Evolutionary conservation across 64 coral and sea anemone species (phyloP).

Genomic region (Montipora foliosa): DNA sequence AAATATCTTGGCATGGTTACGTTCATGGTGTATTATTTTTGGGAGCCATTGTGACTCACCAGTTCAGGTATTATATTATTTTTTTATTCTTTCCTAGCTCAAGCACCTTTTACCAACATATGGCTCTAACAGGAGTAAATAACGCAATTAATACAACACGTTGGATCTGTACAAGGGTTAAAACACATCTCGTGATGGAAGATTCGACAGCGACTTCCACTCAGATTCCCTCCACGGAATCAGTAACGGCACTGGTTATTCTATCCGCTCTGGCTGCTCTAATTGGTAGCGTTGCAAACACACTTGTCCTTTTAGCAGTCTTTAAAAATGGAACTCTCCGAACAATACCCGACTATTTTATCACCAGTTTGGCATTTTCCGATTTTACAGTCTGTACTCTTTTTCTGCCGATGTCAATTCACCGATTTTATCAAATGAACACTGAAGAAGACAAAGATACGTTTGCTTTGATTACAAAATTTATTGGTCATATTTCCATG

Average conservation of each 20-base stretch:
- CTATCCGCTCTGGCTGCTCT: background rate
- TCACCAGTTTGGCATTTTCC: background rate
- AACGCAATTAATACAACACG: background rate
- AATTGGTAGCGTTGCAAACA: too few species aligned
- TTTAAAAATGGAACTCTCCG: too few species aligned
- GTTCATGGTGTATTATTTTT: too few species aligned
- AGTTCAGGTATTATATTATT: background rate
- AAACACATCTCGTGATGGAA: background rate
- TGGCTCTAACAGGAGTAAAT: background rate
- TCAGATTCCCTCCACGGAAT: background rate
- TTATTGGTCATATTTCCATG: background rate
- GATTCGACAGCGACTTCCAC: background rate
- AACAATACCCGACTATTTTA: too few species aligned
- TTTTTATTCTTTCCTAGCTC: background rate
- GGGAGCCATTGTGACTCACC: too few species aligned
- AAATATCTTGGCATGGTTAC: too few species aligned
- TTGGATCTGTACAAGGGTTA: background rate
- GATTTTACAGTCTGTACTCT: slow-evolving; percentile 2
- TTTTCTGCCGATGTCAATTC: background rate
- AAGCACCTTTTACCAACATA: background rate
- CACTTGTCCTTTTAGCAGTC: too few species aligned
- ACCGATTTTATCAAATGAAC: background rate
- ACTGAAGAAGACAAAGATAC: background rate
- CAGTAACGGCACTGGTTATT: background rate
- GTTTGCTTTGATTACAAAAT: background rate